Base-by-base conservation (phyloP, 2,888 invertebrate species). In the Xiphydria camelus region DNA sequence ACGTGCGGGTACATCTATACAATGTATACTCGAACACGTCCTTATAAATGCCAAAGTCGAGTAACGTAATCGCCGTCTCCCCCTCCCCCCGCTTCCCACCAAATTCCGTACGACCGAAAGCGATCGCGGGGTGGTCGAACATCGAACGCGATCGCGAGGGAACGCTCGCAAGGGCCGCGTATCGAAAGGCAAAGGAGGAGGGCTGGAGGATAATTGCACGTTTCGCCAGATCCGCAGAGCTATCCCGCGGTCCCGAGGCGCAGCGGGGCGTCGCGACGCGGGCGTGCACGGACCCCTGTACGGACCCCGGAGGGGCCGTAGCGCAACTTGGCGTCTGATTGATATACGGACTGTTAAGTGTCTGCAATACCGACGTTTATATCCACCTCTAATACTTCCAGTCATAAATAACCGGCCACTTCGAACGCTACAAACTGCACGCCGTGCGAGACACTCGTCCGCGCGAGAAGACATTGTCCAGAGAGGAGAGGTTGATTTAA, bases 271-370 rank as follows among this genome's bases (percentile, higher is more conserved):
- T 54, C 59, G 53, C 50, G 55, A 49, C 49, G 59, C 58, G 51
- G 55, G 50, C 50, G 51, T 50, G 31, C 31, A 21, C 21, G 38
- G 49, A 55, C 51, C n/a, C 17, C 15, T 18, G n/a, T 4, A 20
- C 15, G 26, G 19, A 51, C 52, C 53, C 54, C 58, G 53, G 57
- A 61, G 62, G 51, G 61, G 61, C 58, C 56, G 59, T 56, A 55
- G 56, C 54, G 53, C 50, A 43, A 55, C 51, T 53, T 66, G 71
- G 68, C 70, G 66, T 72, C 64, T 73, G 73, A 75, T 74, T 73
- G 75, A 75, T 74, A 74, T 75, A 75, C 69, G 68, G 73, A 73
- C 74, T 74, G 74, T 75, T 74, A 71, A 74, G 74, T 71, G 74
- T 68, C 68, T 70, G 72, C 72, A 67, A 71, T 72, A 68, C 69